Conservation (phyloP, 2,888 invertebrate species). For the Desoria tigrina region DNA sequence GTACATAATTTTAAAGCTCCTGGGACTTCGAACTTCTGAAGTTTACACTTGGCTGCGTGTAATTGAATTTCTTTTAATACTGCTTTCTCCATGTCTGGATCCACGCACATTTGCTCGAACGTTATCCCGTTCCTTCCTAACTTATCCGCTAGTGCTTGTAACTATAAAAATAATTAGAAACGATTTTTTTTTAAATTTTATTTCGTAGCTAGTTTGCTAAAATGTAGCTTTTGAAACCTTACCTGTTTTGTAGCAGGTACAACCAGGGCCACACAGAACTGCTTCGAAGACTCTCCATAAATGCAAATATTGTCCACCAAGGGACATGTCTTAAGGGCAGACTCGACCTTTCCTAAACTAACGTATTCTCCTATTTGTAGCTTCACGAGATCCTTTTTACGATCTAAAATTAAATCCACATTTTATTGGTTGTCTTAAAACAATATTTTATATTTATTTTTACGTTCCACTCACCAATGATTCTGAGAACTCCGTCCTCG, state of each 20-base stretch:
- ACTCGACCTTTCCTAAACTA: conserved; percentile 92
- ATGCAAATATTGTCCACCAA: conserved; percentile 96
- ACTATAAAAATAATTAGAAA: conserved; percentile 2
- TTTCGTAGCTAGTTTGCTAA: neutral
- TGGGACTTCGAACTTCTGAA: conserved; percentile 61
- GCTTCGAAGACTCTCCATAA: conserved; percentile 83
- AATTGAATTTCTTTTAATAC: conserved; percentile 78
- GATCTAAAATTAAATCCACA: conserved; percentile 65
- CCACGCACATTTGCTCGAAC: conserved; percentile 74
- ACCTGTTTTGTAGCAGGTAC: conserved; percentile 69
- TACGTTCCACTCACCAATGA: conserved; percentile 74
- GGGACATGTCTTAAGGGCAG: conserved; percentile 88
- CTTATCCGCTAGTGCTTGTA: conserved; percentile 59
- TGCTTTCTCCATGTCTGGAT: conserved; percentile 71
- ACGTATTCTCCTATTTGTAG: conserved; percentile 97
- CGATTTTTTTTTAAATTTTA: neutral
- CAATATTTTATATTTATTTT: neutral
- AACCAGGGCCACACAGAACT: conserved; percentile 83
- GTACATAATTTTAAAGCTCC: conserved; percentile 57
- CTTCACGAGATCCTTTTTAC: conserved; percentile 98
- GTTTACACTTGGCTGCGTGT: conserved; percentile 72
- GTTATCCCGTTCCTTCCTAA: conserved; percentile 63
- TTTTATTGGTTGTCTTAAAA: neutral
- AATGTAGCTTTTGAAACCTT: neutral
- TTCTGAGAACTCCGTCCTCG: conserved; percentile 87